Conservation (phyloP, 2,888 invertebrate genomes). For the Rhingia rostrata region DNA sequence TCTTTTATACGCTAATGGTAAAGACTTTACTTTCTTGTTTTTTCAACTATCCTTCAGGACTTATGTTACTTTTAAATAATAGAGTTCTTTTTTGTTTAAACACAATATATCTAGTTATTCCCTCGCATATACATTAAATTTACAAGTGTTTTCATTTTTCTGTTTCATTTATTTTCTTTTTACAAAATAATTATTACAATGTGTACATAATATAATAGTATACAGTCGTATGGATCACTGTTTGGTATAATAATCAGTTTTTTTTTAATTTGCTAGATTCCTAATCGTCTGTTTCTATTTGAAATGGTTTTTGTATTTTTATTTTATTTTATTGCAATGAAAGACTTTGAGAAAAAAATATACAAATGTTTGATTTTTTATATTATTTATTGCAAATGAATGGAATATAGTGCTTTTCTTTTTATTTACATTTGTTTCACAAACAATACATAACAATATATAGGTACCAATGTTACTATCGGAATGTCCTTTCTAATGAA, state of each 20-base stretch:
- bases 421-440: conserved; percentile 62
- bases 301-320: conserved; percentile 23
- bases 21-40: conserved; percentile 43
- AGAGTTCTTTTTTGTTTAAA: conserved; percentile 36
- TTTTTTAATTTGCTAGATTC: conserved; percentile 30
- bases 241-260: conserved; percentile 68
- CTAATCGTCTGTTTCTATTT: conserved; percentile 31
- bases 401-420: conserved; percentile 54
- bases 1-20: conserved; percentile 58
- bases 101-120: conserved; percentile 51
- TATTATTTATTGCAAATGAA: conserved; percentile 49
- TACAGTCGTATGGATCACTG: conserved; percentile 73
- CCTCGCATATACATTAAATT: conserved; percentile 60
- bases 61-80: conserved; percentile 36
- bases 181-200: conserved; percentile 68
- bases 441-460: conserved; percentile 65
- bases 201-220: conserved; percentile 71
- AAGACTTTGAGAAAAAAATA: conserved; percentile 41
- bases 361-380: conserved; percentile 20
- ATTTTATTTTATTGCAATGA: conserved; percentile 54
- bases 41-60: conserved; percentile 2
- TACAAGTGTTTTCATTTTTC: conserved; percentile 52
- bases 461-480: conserved; percentile 73
- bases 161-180: conserved; percentile 38
- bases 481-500: conserved; percentile 65